Conservation (phyloP, 2,797 vertebrate genomes). For the Darevskia nairensis region DNA sequence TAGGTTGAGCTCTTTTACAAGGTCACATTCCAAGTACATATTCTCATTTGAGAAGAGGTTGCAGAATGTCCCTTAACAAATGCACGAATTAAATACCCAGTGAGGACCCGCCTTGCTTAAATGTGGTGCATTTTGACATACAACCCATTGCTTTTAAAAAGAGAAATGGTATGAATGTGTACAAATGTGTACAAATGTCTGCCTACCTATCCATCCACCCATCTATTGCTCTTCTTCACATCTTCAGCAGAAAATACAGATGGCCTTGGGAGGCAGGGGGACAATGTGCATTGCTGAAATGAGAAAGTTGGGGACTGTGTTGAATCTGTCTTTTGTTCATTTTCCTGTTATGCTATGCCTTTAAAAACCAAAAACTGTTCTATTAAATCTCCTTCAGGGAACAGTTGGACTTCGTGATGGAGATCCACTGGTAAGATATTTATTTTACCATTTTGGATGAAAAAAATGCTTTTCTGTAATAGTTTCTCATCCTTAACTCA, state of each 20-base stretch:
- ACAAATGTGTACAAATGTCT: neutral
- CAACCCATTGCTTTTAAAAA: neutral
- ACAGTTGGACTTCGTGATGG: conserved; percentile 81
- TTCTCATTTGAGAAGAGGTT: neutral
- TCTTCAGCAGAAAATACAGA: neutral
- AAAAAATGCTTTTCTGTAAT: neutral
- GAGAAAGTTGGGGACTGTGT: neutral
- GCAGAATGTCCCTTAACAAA: neutral
- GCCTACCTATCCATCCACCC: neutral
- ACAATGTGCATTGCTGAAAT: neutral
- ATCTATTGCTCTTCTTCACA: neutral
- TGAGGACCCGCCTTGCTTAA: neutral
- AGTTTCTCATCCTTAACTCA: conserved; percentile 6
- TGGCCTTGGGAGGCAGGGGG: neutral
- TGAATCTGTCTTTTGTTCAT: neutral
- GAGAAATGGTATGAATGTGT: neutral
- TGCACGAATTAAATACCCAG: neutral
- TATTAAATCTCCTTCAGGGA: conserved; percentile 72
- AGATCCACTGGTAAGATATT: conserved; percentile 81
- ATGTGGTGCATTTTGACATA: neutral
- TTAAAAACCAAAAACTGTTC: conserved; percentile 34
- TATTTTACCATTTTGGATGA: neutral
- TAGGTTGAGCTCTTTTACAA: neutral
- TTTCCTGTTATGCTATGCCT: conserved; percentile 44
- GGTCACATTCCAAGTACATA: neutral